Evolutionary conservation across 2,113 vertebrate species (phyloP).

Genomic region (Bambusicola thoracicus): DNA sequence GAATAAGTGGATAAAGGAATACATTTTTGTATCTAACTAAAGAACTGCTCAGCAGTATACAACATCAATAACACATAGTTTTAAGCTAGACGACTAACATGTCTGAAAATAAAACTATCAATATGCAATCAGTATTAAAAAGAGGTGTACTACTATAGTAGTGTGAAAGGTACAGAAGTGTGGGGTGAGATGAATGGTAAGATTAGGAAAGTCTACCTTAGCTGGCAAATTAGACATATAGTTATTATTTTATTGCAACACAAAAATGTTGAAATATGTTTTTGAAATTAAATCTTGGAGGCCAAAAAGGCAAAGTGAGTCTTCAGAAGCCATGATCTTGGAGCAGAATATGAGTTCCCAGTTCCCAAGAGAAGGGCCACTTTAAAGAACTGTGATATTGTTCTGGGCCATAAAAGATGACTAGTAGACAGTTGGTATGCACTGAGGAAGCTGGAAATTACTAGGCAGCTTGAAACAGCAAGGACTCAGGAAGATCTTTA

Average conservation of each 20-base stretch:
- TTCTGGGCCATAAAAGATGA: not conserved
- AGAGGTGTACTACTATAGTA: not conserved
- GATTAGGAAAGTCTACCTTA: not conserved
- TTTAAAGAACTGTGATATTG: not conserved
- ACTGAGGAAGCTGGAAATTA: not conserved
- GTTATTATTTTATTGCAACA: not conserved
- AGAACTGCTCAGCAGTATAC: not conserved
- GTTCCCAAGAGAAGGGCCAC: not conserved
- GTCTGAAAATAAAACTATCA: not conserved
- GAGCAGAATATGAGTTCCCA: not conserved
- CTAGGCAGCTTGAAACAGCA: not conserved
- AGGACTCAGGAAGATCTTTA: not conserved
- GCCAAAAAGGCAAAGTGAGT: not conserved
- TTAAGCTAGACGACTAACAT: not conserved
- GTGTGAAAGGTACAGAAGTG: not conserved
- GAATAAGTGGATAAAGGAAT: not conserved
- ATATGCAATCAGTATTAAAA: not conserved
- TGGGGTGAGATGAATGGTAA: not conserved
- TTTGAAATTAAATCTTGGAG: not conserved
- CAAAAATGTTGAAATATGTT: not conserved
- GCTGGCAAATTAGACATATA: not conserved
- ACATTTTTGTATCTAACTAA: not conserved
- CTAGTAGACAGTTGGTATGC: not conserved
- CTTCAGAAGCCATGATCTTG: not conserved
- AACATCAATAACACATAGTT: not conserved